phyloP scores from a whole-genome alignment of 30 jellyfish, hydroid and myxozoan species.

The Phacellophora camtschatica region DNA sequence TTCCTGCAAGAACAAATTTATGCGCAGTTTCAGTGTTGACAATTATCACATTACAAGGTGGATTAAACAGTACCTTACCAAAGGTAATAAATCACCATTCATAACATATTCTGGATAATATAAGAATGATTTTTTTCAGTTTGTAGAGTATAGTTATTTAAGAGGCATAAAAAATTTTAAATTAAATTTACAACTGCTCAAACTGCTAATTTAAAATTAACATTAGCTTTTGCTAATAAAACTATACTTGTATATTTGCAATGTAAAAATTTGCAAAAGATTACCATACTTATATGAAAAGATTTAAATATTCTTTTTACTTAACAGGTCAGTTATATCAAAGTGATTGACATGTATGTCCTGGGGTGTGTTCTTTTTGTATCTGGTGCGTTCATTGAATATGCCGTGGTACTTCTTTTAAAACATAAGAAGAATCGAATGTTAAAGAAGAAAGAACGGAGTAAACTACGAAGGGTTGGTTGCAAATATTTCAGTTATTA shows the following conservation, averaged over 20 bases:
- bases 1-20: conserved; percentile 90
- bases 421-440: conserved; percentile 49
- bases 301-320: not conserved
- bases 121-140: too few species aligned
- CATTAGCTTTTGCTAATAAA: too few species aligned
- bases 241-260: too few species aligned
- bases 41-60: conserved; percentile 85
- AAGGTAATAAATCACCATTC: too few species aligned
- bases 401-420: conserved; percentile 79
- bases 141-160: too few species aligned
- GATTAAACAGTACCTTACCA: conserved; percentile 76
- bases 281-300: not conserved
- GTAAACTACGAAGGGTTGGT: conserved; percentile 36
- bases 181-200: too few species aligned
- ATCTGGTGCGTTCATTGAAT: conserved; percentile 82
- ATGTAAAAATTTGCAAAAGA: too few species aligned
- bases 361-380: conserved; percentile 80
- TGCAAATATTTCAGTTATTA: too few species aligned
- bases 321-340: conserved; percentile 83
- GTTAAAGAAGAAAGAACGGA: conserved; percentile 8
- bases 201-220: too few species aligned
- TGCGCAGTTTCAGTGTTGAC: conserved; percentile 83
- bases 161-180: too few species aligned
- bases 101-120: too few species aligned
- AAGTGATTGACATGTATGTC: conserved; percentile 80